Percentiles rank a stretch among this genome's conserved stretches.
Evolutionary conservation across 2,797 vertebrate genomes (phyloP).

Genomic region (Sphenopsis melanotis): DNA sequence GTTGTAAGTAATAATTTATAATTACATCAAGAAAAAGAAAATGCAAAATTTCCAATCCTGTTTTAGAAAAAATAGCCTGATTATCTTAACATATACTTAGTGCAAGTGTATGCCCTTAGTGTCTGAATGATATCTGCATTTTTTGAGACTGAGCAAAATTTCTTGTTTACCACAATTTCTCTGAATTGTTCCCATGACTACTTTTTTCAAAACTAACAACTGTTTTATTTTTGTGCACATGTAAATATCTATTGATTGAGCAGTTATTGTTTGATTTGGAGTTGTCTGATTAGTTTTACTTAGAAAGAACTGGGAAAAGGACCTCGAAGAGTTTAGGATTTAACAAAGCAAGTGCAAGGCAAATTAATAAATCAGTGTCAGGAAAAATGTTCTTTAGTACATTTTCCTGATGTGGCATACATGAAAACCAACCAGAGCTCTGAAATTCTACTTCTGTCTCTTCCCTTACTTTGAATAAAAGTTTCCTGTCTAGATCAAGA

Average conservation of each 20-base stretch:
- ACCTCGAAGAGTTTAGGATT: not conserved
- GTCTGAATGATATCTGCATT: not conserved
- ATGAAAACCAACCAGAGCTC: not conserved
- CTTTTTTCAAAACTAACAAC: not conserved
- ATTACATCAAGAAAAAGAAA: not conserved
- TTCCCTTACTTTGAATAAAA: not conserved
- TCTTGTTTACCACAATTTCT: not conserved
- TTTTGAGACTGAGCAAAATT: not conserved
- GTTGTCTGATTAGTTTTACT: not conserved
- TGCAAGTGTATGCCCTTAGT: not conserved
- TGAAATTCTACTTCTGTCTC: not conserved
- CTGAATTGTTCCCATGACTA: not conserved
- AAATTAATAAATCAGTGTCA: not conserved
- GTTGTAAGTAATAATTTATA: not conserved
- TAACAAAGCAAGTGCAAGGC: not conserved
- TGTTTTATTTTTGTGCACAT: not conserved
- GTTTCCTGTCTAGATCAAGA: not conserved
- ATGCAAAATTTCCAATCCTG: not conserved
- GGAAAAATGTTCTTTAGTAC: not conserved
- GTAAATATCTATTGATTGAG: not conserved
- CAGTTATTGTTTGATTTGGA: not conserved
- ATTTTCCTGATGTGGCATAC: not conserved
- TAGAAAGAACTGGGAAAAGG: not conserved
- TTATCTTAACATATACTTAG: not conserved
- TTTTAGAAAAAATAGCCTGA: not conserved